Base-by-base conservation (phyloP, 2,888 invertebrate species). In the Platypus cylindrus region DNA sequence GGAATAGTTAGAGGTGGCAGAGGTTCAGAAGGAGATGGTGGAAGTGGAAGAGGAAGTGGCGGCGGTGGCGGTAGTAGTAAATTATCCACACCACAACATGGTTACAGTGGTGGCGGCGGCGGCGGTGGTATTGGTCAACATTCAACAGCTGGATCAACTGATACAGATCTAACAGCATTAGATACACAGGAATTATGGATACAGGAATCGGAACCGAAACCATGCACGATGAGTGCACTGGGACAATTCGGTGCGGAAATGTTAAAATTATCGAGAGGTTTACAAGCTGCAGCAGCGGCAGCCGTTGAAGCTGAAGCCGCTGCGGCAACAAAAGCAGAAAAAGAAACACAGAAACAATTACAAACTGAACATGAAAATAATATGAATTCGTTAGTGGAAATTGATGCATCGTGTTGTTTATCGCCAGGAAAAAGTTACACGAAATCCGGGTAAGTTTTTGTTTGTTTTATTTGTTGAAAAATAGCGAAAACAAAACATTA, bases 171-270 rank as follows among this genome's bases (percentile, higher is more conserved):
- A 18, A 84, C 85, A 25, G 82, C 81, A 0, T 67, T 86, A 45
- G 85, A 85, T 55, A 82, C 81, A 9, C 80, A 84, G 55, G 85
- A 86, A 44, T 68, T 86, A 3, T 86, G 85, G 85, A 67, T 85
- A 23, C 62, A 62, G 31, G 71, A 71, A 46, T 52, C 58, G 8
- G 81, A 83, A 55, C 79, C 80, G 23, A 77, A 80, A 41, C 81
- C 83, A 17, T 81, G 79, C 48, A 80, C 84, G 45, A 80, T 85
- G 77, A 78, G 83, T 17, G 85, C 86, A 37, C 67, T 86, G 53
- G 84, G 84, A 59, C 82, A 82, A 56, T 85, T 85, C 58, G 85
- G 85, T 34, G 81, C 83, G 22, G 83, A 85, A 68, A 83, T 85
- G 84, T 68, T 86, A 51, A 80, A 82, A 54, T 68, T 86, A 17